Evolutionary conservation across 2,113 vertebrate genomes (phyloP).

Genomic region (Danionella cerebrum): DNA sequence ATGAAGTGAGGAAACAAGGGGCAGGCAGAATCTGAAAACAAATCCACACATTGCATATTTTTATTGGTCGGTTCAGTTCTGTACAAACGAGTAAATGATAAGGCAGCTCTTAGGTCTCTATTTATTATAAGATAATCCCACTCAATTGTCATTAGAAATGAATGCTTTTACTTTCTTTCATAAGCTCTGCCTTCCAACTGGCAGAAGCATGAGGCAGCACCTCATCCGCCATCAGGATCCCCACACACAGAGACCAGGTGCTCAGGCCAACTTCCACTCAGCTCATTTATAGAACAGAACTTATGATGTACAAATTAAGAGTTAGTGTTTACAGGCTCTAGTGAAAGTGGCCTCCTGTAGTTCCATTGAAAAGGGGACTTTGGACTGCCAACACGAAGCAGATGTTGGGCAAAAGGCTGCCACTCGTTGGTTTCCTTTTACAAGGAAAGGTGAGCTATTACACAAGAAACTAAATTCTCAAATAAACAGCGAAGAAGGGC

Average conservation of each 20-base stretch:
- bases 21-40: background rate
- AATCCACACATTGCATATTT: background rate
- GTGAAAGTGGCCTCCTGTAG: conserved; percentile 63
- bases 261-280: conserved; percentile 55
- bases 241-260: conserved; percentile 43
- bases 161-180: too few relatives aligned
- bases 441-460: conserved; percentile 64
- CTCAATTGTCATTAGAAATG: too few relatives aligned
- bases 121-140: too few relatives aligned
- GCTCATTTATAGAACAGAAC: conserved; percentile 57
- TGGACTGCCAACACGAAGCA: conserved; percentile 58
- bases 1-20: conserved; percentile 51
- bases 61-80: background rate
- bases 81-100: too few relatives aligned
- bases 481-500: conserved; percentile 57
- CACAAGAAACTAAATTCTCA: conserved; percentile 61
- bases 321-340: conserved; percentile 62
- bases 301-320: conserved; percentile 72
- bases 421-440: conserved; percentile 52
- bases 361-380: conserved; percentile 52
- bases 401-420: conserved; percentile 53
- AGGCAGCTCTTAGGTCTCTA: too few relatives aligned
- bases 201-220: conserved; percentile 11
- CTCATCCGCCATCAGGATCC: background rate
- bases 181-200: conserved; percentile 29